These are phyloP conservation scores for Lasioglossum albipes DNA, from an alignment of 1,140 invertebrate genomes.

Conservation along the genomic window DNA sequence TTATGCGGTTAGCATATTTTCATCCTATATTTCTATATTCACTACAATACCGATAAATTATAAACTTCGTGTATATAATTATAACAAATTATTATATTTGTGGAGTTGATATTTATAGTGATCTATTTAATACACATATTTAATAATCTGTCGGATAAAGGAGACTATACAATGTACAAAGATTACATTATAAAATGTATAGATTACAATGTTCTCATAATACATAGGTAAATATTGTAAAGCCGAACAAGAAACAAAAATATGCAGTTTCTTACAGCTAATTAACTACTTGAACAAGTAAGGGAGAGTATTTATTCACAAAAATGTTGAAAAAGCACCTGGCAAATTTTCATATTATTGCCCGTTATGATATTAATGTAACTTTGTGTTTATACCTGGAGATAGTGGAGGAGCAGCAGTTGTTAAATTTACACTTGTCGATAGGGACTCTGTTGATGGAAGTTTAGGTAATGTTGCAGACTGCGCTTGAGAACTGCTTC, in stretches of 20 bases:
- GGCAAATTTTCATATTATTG: constrained; percentile 36
- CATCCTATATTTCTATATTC: neutral
- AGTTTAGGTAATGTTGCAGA: constrained; percentile 75
- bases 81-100: constrained; percentile 17
- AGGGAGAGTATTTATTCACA: constrained; percentile 24
- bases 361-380: constrained; percentile 42
- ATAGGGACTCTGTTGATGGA: constrained; percentile 77
- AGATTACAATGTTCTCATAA: constrained; percentile 31
- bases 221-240: constrained; percentile 21
- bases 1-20: constrained; percentile 43
- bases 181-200: constrained; percentile 27
- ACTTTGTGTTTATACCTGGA: constrained; percentile 73
- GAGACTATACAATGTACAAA: constrained; percentile 29
- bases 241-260: constrained; percentile 30
- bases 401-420: constrained; percentile 72
- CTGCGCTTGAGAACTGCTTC: constrained; percentile 75
- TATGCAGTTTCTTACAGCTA: constrained; percentile 33
- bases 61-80: constrained; percentile 11
- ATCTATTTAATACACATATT: constrained; percentile 29
- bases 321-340: constrained; percentile 41
- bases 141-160: constrained; percentile 4
- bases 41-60: neutral
- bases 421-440: constrained; percentile 71
- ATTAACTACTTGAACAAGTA: constrained; percentile 34
- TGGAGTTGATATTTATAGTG: constrained; percentile 1